Conservation (phyloP, 2,888 invertebrate species). For the Amphiduros pacificus region DNA sequence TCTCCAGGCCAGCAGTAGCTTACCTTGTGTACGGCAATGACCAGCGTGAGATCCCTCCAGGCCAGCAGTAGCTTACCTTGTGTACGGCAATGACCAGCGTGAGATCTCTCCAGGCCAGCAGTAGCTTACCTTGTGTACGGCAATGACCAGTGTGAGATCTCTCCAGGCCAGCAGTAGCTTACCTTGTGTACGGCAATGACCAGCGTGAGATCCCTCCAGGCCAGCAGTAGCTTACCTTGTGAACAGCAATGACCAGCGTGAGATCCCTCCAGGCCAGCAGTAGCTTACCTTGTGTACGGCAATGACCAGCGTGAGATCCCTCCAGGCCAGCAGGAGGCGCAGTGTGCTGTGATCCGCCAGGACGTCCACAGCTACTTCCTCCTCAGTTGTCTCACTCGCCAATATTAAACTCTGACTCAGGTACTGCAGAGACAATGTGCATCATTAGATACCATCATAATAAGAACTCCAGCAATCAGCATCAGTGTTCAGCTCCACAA, state of each 20-base stretch:
- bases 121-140: slow-evolving; percentile 45
- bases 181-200: slow-evolving; percentile 43
- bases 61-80: slow-evolving; percentile 43
- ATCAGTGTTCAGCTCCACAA: too few relatives aligned
- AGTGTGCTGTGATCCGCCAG: slow-evolving; percentile 40
- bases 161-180: slow-evolving; percentile 46
- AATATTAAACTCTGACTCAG: slow-evolving; percentile 21
- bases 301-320: slow-evolving; percentile 45
- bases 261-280: slow-evolving; percentile 51
- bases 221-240: slow-evolving; percentile 46
- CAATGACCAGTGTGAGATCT: slow-evolving; percentile 43
- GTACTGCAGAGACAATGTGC: slow-evolving; percentile 13
- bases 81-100: slow-evolving; percentile 40
- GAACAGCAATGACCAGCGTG: slow-evolving; percentile 39
- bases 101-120: slow-evolving; percentile 51
- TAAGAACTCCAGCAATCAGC: too few relatives aligned
- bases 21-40: slow-evolving; percentile 42
- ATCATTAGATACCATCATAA: too few relatives aligned
- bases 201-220: slow-evolving; percentile 51
- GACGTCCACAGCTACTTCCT: slow-evolving; percentile 16
- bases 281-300: slow-evolving; percentile 39
- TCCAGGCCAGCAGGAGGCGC: slow-evolving; percentile 49
- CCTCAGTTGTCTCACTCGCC: too few relatives aligned
- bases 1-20: slow-evolving; percentile 46
- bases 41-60: slow-evolving; percentile 51